phyloP scores from a whole-genome alignment of 2,888 invertebrate species.

The Drosophila anceps region DNA sequence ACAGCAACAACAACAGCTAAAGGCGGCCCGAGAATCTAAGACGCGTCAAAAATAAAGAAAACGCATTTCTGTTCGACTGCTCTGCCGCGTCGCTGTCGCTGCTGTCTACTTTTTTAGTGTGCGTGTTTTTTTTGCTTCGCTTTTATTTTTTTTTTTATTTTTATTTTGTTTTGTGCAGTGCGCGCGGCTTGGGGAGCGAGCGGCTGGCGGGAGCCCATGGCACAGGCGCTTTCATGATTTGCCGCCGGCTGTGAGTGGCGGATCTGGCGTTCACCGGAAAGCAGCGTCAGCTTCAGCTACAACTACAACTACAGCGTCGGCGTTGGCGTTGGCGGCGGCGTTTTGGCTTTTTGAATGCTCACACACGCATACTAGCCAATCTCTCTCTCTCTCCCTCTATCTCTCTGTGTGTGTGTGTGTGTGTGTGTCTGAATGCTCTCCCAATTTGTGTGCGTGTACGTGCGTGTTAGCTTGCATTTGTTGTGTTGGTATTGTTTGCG shows the following conservation, averaged over 20 bases:
- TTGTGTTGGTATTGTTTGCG: constrained; percentile 16
- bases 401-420: not conserved
- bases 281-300: constrained; percentile 46
- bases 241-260: constrained; percentile 68
- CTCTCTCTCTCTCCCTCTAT: not conserved
- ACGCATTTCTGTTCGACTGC: constrained; percentile 66
- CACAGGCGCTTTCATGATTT: constrained; percentile 75
- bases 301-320: not conserved
- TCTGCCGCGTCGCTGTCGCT: constrained; percentile 23
- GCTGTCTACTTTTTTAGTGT: constrained; percentile 46
- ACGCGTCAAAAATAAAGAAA: constrained; percentile 77
- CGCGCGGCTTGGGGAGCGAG: not conserved
- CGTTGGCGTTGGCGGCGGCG: constrained; percentile 41
- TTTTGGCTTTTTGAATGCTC: constrained; percentile 63
- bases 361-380: constrained; percentile 25
- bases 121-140: constrained; percentile 19
- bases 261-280: constrained; percentile 71
- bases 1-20: constrained; percentile 13
- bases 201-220: constrained; percentile 19
- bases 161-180: constrained; percentile 35
- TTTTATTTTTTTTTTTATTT: constrained; percentile 18
- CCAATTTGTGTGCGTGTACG: constrained; percentile 12
- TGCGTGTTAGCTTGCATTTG: constrained; percentile 9
- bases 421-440: constrained; percentile 8
- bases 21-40: constrained; percentile 67